Evolutionary conservation across 2,113 vertebrate genomes (phyloP).

Genomic region (Diadophis punctatus): DNA sequence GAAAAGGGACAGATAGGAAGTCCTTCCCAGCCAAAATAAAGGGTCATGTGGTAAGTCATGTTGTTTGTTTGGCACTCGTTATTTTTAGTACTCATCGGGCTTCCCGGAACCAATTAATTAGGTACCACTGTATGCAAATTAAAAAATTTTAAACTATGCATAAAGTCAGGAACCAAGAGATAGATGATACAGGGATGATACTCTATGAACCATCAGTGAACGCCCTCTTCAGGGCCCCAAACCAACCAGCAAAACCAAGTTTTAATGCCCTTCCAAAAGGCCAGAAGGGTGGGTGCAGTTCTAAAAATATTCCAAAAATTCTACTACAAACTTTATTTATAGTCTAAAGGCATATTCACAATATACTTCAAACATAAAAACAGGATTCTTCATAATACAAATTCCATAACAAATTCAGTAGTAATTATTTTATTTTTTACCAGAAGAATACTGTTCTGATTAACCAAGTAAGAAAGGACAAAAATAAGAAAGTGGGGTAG

Average conservation of each 20-base stretch:
- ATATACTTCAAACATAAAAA: not conserved
- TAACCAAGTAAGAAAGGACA: constrained; percentile 30
- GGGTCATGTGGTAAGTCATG: not conserved
- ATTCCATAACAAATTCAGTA: not conserved
- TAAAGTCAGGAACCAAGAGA: not conserved
- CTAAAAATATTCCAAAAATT: not conserved
- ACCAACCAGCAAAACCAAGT: not conserved
- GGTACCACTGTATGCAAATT: not conserved
- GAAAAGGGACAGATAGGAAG: not conserved
- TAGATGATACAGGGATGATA: not conserved
- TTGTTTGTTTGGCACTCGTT: not conserved
- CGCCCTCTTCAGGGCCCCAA: not conserved
- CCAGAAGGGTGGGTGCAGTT: not conserved
- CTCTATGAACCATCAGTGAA: not conserved
- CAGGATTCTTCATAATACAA: not conserved
- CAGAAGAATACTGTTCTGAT: constrained; percentile 11
- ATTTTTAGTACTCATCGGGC: not conserved
- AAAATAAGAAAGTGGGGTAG: not conserved
- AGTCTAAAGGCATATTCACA: not conserved
- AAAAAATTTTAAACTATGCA: not conserved
- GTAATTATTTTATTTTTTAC: constrained; percentile 23
- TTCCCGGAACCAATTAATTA: not conserved
- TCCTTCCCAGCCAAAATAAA: not conserved
- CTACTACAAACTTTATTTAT: not conserved
- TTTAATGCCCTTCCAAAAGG: not conserved